Percentiles rank a stretch among this genome's conserved stretches.
These are phyloP conservation scores for Palythoa grandiflora DNA, from an alignment of 92 coral and sea anemone genomes.

Conservation along the genomic window DNA sequence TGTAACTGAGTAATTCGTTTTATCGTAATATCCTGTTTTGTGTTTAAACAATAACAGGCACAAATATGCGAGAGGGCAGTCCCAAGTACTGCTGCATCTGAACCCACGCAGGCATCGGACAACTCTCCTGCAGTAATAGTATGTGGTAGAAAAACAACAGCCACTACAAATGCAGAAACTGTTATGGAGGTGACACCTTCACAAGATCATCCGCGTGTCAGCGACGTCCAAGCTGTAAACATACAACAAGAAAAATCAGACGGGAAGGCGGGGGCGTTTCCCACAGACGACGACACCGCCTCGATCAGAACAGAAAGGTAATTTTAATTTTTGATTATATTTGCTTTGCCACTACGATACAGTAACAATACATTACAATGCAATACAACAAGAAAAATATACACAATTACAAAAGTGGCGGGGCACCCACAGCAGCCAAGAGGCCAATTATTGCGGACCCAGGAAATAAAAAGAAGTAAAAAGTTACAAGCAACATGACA, in stretches of 20 bases:
- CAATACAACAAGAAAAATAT: no score
- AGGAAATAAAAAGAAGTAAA: no score
- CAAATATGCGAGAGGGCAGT: background rate
- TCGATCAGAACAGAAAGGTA: background rate
- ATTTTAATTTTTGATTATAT: no score
- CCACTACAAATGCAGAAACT: background rate
- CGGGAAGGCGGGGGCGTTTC: background rate
- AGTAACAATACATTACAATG: no score
- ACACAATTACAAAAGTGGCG: no score
- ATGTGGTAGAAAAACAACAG: slow-evolving; percentile 1
- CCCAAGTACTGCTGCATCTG: slow-evolving; percentile 26
- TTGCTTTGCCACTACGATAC: no score
- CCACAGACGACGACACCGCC: background rate
- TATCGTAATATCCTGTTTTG: background rate
- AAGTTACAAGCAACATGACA: no score
- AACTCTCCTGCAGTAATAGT: slow-evolving; percentile 34
- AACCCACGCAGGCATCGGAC: slow-evolving; percentile 12
- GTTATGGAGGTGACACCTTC: background rate
- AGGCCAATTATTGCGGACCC: no score
- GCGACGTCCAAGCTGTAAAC: background rate
- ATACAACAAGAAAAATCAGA: background rate
- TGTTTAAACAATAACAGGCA: background rate
- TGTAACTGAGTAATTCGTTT: background rate
- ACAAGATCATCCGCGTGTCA: background rate
- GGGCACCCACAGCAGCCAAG: no score